Evolutionary conservation across 2,888 invertebrate genomes (phyloP), one percentile per base, ranked within the genome.

Genomic region (Hypolimnas misippus): DNA sequence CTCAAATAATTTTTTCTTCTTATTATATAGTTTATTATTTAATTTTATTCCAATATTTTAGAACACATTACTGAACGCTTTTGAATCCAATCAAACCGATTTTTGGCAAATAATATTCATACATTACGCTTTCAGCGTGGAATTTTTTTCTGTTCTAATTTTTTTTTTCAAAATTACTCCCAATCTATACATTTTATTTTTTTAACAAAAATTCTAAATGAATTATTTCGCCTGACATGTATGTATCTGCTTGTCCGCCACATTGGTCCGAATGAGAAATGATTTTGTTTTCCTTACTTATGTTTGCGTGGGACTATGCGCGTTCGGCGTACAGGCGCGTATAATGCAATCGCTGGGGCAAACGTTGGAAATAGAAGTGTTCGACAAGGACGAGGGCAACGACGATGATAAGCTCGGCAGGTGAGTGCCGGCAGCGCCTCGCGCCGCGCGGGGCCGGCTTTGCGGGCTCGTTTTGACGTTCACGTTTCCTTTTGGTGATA

Each of bases 341-440:
- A 86, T 94, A 79, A 91, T 93, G 92, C 93, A 94, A 83, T 84
- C 95, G 85, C 86, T 94, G 87, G 96, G 96, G 73, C 96, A 96
- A 90, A 93, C 93, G 82, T 91, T 96, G 86, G 94, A 94, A 77
- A 87, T 98, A 73, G 95, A 95, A 81, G 91, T 98, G 72, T 95
- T 95, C 93, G 98, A 98, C 94, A 95, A 95, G 86, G 98, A 98
- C 86, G 96, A 97, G 75, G 93, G 94, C 76, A 94, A 95, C 77
- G 94, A 95, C 84, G 97, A 98, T 92, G 98, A 98, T 90, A 94
- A 94, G 77, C 93, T 98, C 74, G 98, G 98, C 92, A 96, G 96
- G 96, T 97, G 94, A 93, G 94, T 87, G 76, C 67, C 12, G 72
- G 73, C 74, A 73, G 67, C 59, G 64, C 67, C n/a, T n/a, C n/a